phyloP scores from a whole-genome alignment of 2,888 invertebrate species.

The Lymantria dispar region DNA sequence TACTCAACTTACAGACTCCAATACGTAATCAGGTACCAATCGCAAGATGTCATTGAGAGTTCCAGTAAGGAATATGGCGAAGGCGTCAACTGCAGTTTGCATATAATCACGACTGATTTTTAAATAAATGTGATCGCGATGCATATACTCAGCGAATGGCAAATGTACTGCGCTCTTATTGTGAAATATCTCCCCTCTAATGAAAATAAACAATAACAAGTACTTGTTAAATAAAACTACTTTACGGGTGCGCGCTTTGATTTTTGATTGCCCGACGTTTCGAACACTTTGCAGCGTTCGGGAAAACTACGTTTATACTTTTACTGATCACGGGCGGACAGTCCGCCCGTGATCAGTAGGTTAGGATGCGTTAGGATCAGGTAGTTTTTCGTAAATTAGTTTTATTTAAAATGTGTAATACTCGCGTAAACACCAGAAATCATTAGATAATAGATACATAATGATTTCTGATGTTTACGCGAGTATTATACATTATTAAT shows the following conservation, averaged over 20 bases:
- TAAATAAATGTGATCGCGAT: constrained; percentile 49
- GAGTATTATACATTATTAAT: too few relatives aligned
- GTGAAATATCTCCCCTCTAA: constrained; percentile 54
- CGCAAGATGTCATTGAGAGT: constrained; percentile 48
- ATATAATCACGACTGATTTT: constrained; percentile 56
- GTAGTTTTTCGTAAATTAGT: too few relatives aligned
- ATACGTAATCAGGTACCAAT: constrained; percentile 54
- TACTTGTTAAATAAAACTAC: neutral
- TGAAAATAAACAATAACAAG: neutral
- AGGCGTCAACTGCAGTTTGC: constrained; percentile 73
- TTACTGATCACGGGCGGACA: too few relatives aligned
- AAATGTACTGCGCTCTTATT: constrained; percentile 56
- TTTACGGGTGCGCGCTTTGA: neutral
- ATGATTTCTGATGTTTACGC: too few relatives aligned
- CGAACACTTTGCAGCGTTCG: too few relatives aligned
- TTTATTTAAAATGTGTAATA: too few relatives aligned
- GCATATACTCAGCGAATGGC: constrained; percentile 45
- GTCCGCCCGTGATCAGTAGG: too few relatives aligned
- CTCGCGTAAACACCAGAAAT: too few relatives aligned
- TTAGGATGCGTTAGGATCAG: too few relatives aligned
- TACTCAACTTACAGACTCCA: constrained; percentile 54
- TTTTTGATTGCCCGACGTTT: too few relatives aligned
- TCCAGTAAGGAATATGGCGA: constrained; percentile 60
- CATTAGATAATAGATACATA: too few relatives aligned
- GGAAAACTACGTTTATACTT: too few relatives aligned